Evolutionary conservation across 2,888 invertebrate genomes (phyloP).

Genomic region (Orthosia gothica): DNA sequence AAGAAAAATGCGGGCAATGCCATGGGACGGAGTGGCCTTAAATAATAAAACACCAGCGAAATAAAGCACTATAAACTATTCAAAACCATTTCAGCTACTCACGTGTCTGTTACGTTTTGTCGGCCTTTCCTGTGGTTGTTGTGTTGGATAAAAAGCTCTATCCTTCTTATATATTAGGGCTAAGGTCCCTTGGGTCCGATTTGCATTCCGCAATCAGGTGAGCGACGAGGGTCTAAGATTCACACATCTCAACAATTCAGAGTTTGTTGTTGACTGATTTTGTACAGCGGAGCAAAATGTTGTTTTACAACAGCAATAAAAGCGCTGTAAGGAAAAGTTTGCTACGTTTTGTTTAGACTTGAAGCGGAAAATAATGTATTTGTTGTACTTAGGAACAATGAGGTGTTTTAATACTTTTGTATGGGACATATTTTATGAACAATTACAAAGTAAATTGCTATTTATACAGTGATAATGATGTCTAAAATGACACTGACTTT

Average conservation of each 20-base stretch:
- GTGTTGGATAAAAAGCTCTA: conserved; percentile 77
- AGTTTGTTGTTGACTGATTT: conserved; percentile 79
- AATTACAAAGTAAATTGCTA: background rate
- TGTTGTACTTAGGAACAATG: conserved; percentile 19
- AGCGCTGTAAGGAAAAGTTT: conserved; percentile 55
- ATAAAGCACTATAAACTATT: conserved; percentile 82
- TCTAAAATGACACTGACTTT: background rate
- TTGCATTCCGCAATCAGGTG: conserved; percentile 85
- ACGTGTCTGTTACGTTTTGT: conserved; percentile 78
- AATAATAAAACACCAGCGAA: conserved; percentile 77
- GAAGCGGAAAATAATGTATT: conserved; percentile 44
- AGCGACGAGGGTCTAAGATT: conserved; percentile 81
- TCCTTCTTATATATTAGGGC: conserved; percentile 74
- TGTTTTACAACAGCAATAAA: conserved; percentile 70
- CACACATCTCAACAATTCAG: conserved; percentile 79
- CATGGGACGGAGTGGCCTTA: conserved; percentile 65
- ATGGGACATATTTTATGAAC: background rate
- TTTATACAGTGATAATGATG: background rate
- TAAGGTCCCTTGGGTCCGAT: conserved; percentile 77
- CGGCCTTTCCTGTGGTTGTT: conserved; percentile 64
- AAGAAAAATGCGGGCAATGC: conserved; percentile 68
- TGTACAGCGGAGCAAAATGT: conserved; percentile 69
- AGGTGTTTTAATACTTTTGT: conserved; percentile 10
- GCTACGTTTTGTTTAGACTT: conserved; percentile 42
- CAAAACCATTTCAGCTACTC: conserved; percentile 79